These are phyloP conservation scores for Caranx ignobilis DNA, from an alignment of 2,113 vertebrate genomes.

Conservation along the genomic window DNA sequence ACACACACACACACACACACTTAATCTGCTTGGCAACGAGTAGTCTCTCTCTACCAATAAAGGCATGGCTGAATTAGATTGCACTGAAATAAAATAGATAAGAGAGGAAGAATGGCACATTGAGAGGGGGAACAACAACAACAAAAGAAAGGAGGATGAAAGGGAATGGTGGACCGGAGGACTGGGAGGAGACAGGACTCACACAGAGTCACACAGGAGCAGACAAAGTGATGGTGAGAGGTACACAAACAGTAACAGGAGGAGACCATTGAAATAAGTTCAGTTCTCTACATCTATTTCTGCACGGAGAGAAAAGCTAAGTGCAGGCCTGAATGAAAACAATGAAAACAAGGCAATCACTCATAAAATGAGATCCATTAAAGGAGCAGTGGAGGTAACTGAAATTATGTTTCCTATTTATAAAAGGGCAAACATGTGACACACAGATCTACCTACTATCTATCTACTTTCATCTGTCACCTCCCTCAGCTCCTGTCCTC, in stretches of 20 bases:
- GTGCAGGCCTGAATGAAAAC: not conserved
- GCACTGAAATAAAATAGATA: conserved; percentile 3
- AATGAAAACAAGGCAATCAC: not conserved
- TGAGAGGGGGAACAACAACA: not conserved
- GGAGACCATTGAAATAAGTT: not conserved
- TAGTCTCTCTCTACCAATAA: conserved; percentile 25
- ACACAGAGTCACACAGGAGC: not conserved
- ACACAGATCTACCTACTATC: not conserved
- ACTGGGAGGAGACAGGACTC: not conserved
- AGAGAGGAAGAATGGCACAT: not conserved
- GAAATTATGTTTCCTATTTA: not conserved
- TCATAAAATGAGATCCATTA: not conserved
- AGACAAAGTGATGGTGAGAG: not conserved
- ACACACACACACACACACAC: not conserved
- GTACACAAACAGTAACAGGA: not conserved
- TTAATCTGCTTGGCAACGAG: conserved; percentile 20
- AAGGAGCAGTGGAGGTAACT: not conserved
- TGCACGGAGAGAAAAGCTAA: not conserved
- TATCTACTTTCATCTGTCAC: not conserved
- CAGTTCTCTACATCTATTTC: conserved; percentile 1
- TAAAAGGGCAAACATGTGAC: not conserved
- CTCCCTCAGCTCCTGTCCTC: too few species aligned
- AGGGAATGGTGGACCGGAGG: not conserved
- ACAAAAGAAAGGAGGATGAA: not conserved
- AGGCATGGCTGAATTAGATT: conserved; percentile 43